Evolutionary conservation across 2,888 invertebrate genomes (phyloP).

Genomic region (Epinotia ramella): DNA sequence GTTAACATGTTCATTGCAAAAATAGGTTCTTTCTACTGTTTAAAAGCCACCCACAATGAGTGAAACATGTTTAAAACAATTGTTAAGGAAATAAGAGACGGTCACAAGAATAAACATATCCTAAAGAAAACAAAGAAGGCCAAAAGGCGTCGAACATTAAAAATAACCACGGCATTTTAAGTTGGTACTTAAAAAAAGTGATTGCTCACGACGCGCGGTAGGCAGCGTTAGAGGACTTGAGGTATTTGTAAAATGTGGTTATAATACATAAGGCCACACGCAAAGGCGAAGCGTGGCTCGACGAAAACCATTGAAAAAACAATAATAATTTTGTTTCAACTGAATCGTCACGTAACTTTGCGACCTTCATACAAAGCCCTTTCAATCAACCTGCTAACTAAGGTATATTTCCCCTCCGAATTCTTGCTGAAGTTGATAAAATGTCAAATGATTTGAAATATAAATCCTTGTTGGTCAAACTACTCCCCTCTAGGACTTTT

Average conservation of each 20-base stretch:
- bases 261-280: conserved; percentile 75
- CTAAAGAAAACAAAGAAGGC: conserved; percentile 76
- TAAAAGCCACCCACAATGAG: conserved; percentile 30
- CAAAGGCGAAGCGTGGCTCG: conserved; percentile 62
- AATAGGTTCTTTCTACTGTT: conserved; percentile 18
- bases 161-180: conserved; percentile 70
- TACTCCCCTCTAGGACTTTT: conserved; percentile 73
- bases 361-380: conserved; percentile 44
- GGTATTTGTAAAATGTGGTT: conserved; percentile 73
- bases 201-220: conserved; percentile 76
- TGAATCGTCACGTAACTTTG: conserved; percentile 63
- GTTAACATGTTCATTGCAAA: conserved; percentile 18
- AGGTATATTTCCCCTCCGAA: conserved; percentile 46
- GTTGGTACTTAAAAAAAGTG: conserved; percentile 77
- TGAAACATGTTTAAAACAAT: conserved; percentile 48
- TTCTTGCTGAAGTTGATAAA: conserved; percentile 53
- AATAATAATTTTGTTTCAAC: conserved; percentile 57
- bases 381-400: conserved; percentile 47
- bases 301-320: conserved; percentile 60
- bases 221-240: conserved; percentile 67
- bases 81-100: conserved; percentile 54
- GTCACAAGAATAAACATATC: conserved; percentile 72
- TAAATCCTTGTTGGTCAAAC: conserved; percentile 59
- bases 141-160: conserved; percentile 70
- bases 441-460: conserved; percentile 65